Evolutionary conservation across 1,140 invertebrate species (phyloP), one percentile per base, ranked within the genome.

Genomic region (Cotesia typhae): DNA sequence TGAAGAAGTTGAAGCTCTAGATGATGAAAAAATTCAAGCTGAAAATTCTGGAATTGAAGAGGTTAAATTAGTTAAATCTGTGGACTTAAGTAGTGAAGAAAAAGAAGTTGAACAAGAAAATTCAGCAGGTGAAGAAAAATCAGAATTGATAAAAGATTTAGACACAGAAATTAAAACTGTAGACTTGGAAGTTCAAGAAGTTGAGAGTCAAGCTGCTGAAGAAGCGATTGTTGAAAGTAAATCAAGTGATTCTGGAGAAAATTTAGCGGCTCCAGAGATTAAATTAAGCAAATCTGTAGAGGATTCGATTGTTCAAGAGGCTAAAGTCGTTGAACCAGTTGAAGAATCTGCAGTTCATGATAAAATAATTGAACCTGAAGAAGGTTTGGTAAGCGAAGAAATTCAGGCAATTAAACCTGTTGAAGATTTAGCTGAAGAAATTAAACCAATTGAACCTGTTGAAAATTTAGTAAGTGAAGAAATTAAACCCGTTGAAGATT

Each of bases 301-400:
- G 10, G 17, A 55, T 55, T n/a, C 53, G 5, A n/a, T 55, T 12
- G 53, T 55, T 20, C 2, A 12, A 55, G 17, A 55, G 10, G n/a
- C 0, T 14, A 9, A 55, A n/a, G 17, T 55, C 0, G 53, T 14
- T 55, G 53, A 55, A n/a, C 10, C 53, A 12, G 36, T 63, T 36
- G 14, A 74, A 41, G 37, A 70, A 10, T 36, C 73, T 9, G 41
- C 35, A 17, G 41, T 55, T 66, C 77, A 75, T 51, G 66, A 77
- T 10, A 80, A 82, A 73, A 77, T 78, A 75, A 86, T 64, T 51
- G 76, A 88, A 80, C 83, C 85, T 37, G 76, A 86, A 20, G 87
- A 86, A 2, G 41, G 3, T 47, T 10, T 10, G 10, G 10, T 10
- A 47, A 28, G 28, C 28, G 28, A 28, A 28, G 2, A 28, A 28